Evolutionary conservation across 2,113 vertebrate genomes (phyloP).

Genomic region (Pleuronectes platessa): DNA sequence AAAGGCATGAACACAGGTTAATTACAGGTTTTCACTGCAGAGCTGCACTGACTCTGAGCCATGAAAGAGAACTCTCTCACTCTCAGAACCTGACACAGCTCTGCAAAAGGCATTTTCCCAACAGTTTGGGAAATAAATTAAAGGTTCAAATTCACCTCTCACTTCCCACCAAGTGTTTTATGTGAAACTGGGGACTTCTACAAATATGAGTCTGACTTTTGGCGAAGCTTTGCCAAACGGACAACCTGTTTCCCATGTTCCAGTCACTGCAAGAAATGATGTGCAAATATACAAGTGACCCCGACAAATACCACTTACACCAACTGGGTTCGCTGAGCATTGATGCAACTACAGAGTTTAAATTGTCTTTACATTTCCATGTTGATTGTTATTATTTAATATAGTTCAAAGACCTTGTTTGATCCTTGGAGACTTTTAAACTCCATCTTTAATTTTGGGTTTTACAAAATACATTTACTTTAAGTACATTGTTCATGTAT

Average conservation of each 20-base stretch:
- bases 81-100: conserved; percentile 11
- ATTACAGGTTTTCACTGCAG: conserved; percentile 3
- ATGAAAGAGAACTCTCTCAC: not conserved
- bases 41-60: conserved; percentile 1
- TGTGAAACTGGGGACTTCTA: conserved; percentile 15
- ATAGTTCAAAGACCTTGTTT: not conserved
- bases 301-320: not conserved
- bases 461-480: not conserved
- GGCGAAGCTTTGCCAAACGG: not conserved
- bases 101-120: conserved; percentile 38
- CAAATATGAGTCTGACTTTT: not conserved
- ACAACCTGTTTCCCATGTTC: not conserved
- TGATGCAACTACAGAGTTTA: not conserved
- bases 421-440: not conserved
- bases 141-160: conserved; percentile 35
- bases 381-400: not conserved
- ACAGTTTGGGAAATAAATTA: conserved; percentile 39
- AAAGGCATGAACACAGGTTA: conserved; percentile 1
- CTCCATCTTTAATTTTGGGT: not conserved
- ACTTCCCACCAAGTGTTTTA: conserved; percentile 9
- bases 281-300: not conserved
- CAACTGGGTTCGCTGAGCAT: not conserved
- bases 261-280: not conserved
- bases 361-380: not conserved
- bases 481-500: too few relatives aligned